phyloP scores from a whole-genome alignment of 53 echinoderm and acorn worm species.

The Paelopatides confundens region DNA sequence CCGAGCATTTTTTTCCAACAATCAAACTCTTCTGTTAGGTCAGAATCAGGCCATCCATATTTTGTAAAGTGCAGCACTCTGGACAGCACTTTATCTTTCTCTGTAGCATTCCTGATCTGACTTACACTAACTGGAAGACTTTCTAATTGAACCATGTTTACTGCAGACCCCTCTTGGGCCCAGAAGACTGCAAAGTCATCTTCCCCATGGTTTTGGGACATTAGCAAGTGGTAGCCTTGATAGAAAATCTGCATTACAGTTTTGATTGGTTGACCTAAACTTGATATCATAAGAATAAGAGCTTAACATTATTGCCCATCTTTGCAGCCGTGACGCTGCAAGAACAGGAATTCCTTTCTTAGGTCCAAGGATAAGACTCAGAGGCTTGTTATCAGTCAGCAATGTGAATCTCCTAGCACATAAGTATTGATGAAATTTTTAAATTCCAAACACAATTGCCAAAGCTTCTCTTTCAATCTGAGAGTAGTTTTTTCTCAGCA shows the following conservation, averaged over 20 bases:
- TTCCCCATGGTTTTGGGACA: no score
- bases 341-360: not conserved
- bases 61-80: not conserved
- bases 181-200: not conserved
- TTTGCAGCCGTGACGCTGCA: constrained; percentile 17
- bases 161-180: constrained; percentile 3
- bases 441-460: not conserved
- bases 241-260: constrained; percentile 29
- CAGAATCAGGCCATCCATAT: constrained; percentile 5
- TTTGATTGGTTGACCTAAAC: constrained; percentile 20
- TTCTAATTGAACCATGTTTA: not conserved
- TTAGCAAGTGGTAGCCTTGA: constrained; percentile 10
- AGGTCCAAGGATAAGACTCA: not conserved
- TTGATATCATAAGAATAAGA: constrained; percentile 13
- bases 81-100: not conserved
- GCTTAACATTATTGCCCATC: constrained; percentile 27
- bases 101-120: not conserved
- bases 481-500: not conserved
- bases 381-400: constrained; percentile 9
- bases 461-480: constrained; percentile 12
- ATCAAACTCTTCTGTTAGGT: no score
- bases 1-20: no score
- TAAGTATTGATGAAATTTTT: constrained; percentile 6
- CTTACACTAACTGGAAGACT: not conserved
- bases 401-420: not conserved